Base-by-base conservation (phyloP, 2,888 invertebrate species). In the Watsonalla binaria region DNA sequence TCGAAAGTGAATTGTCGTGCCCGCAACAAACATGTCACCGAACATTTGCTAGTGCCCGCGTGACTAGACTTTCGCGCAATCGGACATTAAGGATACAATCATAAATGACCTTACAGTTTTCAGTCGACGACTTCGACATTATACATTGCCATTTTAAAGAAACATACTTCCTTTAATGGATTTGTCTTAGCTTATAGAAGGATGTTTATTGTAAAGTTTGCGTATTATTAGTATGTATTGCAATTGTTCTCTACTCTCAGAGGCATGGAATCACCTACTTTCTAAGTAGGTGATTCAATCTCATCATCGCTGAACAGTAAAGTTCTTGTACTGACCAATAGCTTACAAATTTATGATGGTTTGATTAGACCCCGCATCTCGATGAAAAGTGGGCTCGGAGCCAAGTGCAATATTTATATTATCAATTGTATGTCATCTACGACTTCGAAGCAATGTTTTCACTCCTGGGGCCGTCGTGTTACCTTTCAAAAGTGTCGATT, bases 351-450 rank as follows among this genome's bases (percentile, higher is more conserved):
- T 60, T 63, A 62, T 70, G 65, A 71, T 72, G 65, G 64, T 58
- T 68, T 68, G 70, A 65, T 68, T 68, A 54, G 65, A 72, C 68
- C 70, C 70, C 61, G 63, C 71, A 74, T 77, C 72, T 71, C 56
- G 63, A 62, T 74, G 72, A 80, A 80, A 81, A 76, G 76, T 78
- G 70, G 72, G 72, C 71, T 67, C 65, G 74, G 70, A 75, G 80
- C 83, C 81, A 80, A 77, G 76, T 74, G 74, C 77, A 82, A 83
- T 84, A 86, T 86, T 86, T 85, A 84, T 81, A 83, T 79, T 90
- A 90, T 89, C 90, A 86, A 85, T 86, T 80, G 83, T 86, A 82
- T 89, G 90, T 88, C 88, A 90, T 90, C 89, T 75, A 76, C 78
- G 72, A 77, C 80, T 76, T 75, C 77, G 76, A 63, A 79, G 72